phyloP scores from a whole-genome alignment of 2,797 vertebrate genomes.

The Acanthopagrus latus region DNA sequence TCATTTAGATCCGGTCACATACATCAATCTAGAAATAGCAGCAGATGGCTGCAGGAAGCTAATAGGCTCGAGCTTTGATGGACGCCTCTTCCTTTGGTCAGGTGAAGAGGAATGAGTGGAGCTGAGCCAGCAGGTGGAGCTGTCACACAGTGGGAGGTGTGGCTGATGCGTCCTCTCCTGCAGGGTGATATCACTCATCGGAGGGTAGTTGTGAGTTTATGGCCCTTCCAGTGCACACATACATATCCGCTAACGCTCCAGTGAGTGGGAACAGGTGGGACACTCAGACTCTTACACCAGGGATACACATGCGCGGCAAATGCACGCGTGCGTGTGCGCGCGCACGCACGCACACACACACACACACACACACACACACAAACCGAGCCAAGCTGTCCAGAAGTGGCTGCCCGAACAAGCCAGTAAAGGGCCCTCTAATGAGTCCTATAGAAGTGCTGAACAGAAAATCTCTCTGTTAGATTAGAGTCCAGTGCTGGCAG shows the following conservation, averaged over 20 bases:
- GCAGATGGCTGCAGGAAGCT: slow-evolving; percentile 60
- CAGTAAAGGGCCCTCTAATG: slow-evolving; percentile 76
- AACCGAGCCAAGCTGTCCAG: slow-evolving; percentile 39
- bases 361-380: slow-evolving; percentile 31
- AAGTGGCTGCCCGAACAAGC: slow-evolving; percentile 61
- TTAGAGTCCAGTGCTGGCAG: slow-evolving; percentile 68
- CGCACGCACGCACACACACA: slow-evolving; percentile 10
- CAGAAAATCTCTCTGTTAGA: slow-evolving; percentile 72
- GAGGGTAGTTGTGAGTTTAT: slow-evolving; percentile 70
- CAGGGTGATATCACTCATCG: slow-evolving; percentile 69
- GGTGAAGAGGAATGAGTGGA: slow-evolving; percentile 52
- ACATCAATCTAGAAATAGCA: slow-evolving; percentile 66
- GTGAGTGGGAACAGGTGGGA: slow-evolving; percentile 71
- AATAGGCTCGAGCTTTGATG: slow-evolving; percentile 58
- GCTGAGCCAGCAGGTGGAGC: slow-evolving; percentile 76
- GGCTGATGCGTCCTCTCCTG: slow-evolving; percentile 41
- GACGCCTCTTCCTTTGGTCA: slow-evolving; percentile 45
- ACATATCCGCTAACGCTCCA: slow-evolving; percentile 55
- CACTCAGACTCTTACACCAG: slow-evolving; percentile 28
- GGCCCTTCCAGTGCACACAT: slow-evolving; percentile 53
- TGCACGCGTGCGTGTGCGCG: no score
- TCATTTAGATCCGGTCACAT: slow-evolving; percentile 68
- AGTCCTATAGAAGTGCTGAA: slow-evolving; percentile 72
- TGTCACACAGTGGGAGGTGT: slow-evolving; percentile 62
- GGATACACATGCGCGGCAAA: neutral